These are phyloP conservation scores for Tursiops truncatus DNA, from an alignment of 2,113 vertebrate genomes.

Conservation along the genomic window DNA sequence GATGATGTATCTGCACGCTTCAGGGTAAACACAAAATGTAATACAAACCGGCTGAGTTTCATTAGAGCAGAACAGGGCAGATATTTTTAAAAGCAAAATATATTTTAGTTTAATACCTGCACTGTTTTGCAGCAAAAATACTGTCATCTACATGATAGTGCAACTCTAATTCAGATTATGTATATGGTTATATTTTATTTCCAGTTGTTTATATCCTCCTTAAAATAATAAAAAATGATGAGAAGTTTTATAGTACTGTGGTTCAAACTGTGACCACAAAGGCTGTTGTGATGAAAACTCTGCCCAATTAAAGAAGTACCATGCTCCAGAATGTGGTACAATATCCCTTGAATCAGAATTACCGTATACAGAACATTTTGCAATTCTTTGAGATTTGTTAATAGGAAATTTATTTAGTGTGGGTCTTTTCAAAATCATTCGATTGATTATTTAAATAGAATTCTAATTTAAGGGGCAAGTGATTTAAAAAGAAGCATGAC, in stretches of 20 bases:
- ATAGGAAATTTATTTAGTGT: neutral
- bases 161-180: neutral
- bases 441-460: neutral
- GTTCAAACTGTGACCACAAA: neutral
- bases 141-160: neutral
- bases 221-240: neutral
- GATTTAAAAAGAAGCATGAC: neutral
- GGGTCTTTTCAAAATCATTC: neutral
- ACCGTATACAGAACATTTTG: neutral
- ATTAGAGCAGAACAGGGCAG: neutral
- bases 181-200: slow-evolving; percentile 10
- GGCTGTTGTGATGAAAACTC: neutral
- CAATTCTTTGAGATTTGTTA: neutral
- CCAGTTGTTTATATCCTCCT: neutral
- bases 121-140: slow-evolving; percentile 12
- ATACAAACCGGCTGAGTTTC: slow-evolving; percentile 19
- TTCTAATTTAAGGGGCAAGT: neutral
- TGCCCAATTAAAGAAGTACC: neutral
- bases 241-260: neutral
- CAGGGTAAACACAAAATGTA: slow-evolving; percentile 45
- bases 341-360: neutral
- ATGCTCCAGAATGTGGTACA: neutral
- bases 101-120: neutral
- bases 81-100: slow-evolving; percentile 17
- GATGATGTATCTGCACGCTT: slow-evolving; percentile 37